A percentile compares a stretch with the other conserved stretches of the same genome.
Conservation (phyloP, 2,888 invertebrate genomes). For the Agriopis marginaria region DNA sequence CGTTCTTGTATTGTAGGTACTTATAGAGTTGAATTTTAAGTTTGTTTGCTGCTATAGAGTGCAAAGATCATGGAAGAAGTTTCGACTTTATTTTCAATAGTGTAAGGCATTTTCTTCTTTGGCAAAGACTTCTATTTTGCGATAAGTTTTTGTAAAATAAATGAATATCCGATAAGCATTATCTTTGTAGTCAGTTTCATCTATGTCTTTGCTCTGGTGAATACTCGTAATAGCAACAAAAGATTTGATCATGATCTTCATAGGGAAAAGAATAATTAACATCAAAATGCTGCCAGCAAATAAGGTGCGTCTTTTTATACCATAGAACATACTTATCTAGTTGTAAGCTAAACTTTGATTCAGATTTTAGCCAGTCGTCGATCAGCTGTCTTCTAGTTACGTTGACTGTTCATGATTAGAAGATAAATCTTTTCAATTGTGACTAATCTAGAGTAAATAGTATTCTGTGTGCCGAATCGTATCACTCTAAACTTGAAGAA, state of each 20-base stretch:
- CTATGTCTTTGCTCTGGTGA: slow-evolving; percentile 51
- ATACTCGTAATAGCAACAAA: slow-evolving; percentile 52
- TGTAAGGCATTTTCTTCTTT: slow-evolving; percentile 5
- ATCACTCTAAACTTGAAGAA: not conserved
- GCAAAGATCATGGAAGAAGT: slow-evolving; percentile 8
- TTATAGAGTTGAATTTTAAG: not conserved
- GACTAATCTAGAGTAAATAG: not conserved
- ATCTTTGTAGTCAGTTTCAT: slow-evolving; percentile 56
- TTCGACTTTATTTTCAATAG: slow-evolving; percentile 41
- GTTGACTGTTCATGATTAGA: slow-evolving; percentile 34
- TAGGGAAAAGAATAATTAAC: slow-evolving; percentile 73
- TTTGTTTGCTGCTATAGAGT: not conserved
- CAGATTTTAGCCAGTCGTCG: slow-evolving; percentile 54
- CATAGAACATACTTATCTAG: too few species aligned
- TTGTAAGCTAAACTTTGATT: slow-evolving; percentile 31
- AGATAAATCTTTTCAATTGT: not conserved
- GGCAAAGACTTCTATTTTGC: slow-evolving; percentile 8
- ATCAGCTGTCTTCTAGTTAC: slow-evolving; percentile 50
- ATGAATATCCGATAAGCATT: slow-evolving; percentile 59
- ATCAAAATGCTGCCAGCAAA: slow-evolving; percentile 74
- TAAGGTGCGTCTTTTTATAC: slow-evolving; percentile 69
- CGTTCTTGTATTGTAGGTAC: slow-evolving; percentile 26
- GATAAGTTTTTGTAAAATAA: slow-evolving; percentile 67
- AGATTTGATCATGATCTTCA: slow-evolving; percentile 70
- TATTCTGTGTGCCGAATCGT: too few species aligned